Evolutionary conservation across 2,888 invertebrate genomes (phyloP).

Genomic region (Tethea ocularis): DNA sequence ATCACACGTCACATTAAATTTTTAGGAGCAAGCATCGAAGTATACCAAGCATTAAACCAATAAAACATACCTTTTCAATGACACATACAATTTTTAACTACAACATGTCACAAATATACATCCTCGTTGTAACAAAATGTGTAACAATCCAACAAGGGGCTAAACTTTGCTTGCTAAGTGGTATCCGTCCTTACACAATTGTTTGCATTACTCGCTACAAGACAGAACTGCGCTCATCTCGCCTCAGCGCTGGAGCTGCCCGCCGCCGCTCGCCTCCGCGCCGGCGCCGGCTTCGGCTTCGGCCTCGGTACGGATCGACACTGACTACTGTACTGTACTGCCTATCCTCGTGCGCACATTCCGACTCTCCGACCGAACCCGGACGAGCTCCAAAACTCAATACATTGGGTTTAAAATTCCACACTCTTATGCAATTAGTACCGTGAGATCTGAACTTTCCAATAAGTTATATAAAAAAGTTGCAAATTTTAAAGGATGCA

Average conservation of each 20-base stretch:
- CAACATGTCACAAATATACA: constrained; percentile 79
- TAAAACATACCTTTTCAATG: constrained; percentile 81
- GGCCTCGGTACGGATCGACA: neutral
- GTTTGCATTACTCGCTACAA: constrained; percentile 74
- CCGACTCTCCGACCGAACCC: neutral
- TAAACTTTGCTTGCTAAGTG: constrained; percentile 69
- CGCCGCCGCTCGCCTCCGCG: constrained; percentile 35
- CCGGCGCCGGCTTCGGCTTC: constrained; percentile 32
- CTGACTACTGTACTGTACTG: constrained; percentile 16
- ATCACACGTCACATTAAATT: constrained; percentile 58
- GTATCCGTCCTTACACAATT: constrained; percentile 84
- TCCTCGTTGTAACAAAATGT: constrained; percentile 63
- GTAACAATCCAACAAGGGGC: constrained; percentile 56
- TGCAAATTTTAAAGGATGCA: constrained; percentile 72
- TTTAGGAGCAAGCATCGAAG: constrained; percentile 74
- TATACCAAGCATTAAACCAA: constrained; percentile 77
- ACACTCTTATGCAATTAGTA: constrained; percentile 75
- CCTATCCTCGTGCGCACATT: constrained; percentile 13
- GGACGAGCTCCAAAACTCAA: constrained; percentile 17
- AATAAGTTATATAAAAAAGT: constrained; percentile 59
- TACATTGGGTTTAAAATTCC: constrained; percentile 48
- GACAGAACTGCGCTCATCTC: constrained; percentile 36
- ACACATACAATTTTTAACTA: constrained; percentile 75
- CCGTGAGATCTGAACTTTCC: constrained; percentile 81
- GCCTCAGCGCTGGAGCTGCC: constrained; percentile 42